Evolutionary conservation across 2,797 vertebrate species (phyloP), one percentile per base, ranked within the genome.

Genomic region (Oophaga sylvatica): DNA sequence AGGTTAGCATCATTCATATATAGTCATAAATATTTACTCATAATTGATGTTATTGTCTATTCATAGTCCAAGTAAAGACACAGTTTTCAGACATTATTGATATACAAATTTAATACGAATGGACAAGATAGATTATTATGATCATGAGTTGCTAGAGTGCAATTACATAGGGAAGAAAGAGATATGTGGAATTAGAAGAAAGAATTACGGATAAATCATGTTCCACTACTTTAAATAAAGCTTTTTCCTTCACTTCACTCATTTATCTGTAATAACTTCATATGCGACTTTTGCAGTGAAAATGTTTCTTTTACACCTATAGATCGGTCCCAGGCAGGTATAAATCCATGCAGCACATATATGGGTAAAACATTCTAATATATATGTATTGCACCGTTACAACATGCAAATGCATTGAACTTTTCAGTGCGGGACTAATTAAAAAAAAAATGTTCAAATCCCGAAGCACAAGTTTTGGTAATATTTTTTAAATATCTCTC

Each of bases 1-100:
- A 87, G 71, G 56, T 87, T 86, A 85, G 45, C 7, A 5, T 45
- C 10, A 62, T 31, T 62, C 15, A 35, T 20, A 41, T 57, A 65
- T 29, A 41, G 41, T 63, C 22, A 22, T n/a, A 75, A 48, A 48
- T 75, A 75, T 75, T 63, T 41, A 41, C 35, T 80, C 15, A n/a
- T 16, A 65, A 65, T 81, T 1, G 10, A 48, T 75, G 41, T 13
- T 20, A 75, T 48, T 75, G 41, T 53, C 41, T 8, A 45, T 1
- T 45, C 31, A 41, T 20, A 45, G 8, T 3, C 20, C 3, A 53
- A 48, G 41, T n/a, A 53, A 48, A 53, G 71, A 75, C 11, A n/a
- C 20, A 0, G 12, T 22, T n/a, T 53, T 5, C 9, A 75, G 48
- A 48, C 10, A 13, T 1, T n/a, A 13, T 12, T 48, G 22, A 75